A percentile compares a stretch with the other conserved stretches of the same genome.
Evolutionary conservation across 2,797 vertebrate genomes (phyloP).

Genomic region (Lutra lutra): DNA sequence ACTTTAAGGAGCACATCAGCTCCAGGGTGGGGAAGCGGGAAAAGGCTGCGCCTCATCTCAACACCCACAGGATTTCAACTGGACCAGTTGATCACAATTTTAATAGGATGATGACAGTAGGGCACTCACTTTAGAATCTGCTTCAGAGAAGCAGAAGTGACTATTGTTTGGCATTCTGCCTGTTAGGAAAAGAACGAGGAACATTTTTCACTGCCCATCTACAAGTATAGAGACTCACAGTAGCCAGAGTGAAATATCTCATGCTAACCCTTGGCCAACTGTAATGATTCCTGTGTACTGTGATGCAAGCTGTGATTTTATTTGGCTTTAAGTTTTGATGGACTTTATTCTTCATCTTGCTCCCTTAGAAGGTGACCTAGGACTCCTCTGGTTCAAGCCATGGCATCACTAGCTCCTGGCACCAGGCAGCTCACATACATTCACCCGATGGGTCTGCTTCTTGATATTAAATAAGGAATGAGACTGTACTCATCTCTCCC

Average conservation of each 20-base stretch:
- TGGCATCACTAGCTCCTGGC: neutral
- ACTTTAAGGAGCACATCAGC: neutral
- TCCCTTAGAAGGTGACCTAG: neutral
- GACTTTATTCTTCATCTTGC: slow-evolving; percentile 41
- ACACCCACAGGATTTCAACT: neutral
- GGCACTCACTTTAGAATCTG: neutral
- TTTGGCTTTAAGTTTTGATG: slow-evolving; percentile 37
- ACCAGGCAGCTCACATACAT: neutral
- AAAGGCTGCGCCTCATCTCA: neutral
- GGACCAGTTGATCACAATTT: neutral
- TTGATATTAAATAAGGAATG: neutral
- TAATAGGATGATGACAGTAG: neutral
- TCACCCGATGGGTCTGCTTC: neutral
- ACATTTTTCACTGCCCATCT: slow-evolving; percentile 23
- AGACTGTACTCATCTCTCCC: neutral
- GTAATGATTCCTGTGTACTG: neutral
- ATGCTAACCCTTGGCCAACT: neutral
- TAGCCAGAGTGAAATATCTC: neutral
- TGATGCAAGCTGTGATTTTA: slow-evolving; percentile 34
- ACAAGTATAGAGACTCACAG: neutral
- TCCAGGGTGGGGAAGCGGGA: neutral
- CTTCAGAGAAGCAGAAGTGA: slow-evolving; percentile 42
- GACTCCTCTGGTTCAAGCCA: neutral
- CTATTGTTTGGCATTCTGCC: slow-evolving; percentile 32
- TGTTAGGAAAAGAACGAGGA: slow-evolving; percentile 29